Evolutionary conservation across 1,140 invertebrate species (phyloP), one percentile per base, ranked within the genome.

Genomic region (Drosophila pallidifrons): DNA sequence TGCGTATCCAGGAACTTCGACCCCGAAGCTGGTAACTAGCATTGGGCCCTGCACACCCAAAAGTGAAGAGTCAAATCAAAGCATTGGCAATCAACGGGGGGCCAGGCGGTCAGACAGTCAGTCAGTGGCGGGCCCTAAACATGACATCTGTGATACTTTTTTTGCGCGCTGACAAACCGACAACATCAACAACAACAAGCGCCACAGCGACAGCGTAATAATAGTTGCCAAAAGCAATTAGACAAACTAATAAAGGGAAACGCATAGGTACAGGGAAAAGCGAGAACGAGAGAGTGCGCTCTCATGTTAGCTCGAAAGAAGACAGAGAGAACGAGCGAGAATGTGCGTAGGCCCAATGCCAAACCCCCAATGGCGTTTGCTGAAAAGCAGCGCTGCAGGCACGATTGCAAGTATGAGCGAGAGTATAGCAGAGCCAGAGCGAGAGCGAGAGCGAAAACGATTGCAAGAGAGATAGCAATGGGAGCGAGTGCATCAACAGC

Each of bases 181-280:
- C 52, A 72, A 72, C 51, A 60, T 67, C 71, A 81, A 79, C 68
- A 77, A 55, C 70, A 61, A 61, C 59, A 45, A 52, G n/a, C 51
- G 43, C 69, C 63, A 66, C 73, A 15, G 20, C 71, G 41, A 51
- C 80, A 65, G 43, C 75, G 54, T 81, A 88, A 88, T 89, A 88
- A 88, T 89, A 89, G 83, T 88, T 88, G 81, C 83, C 78, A 81
- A 87, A 88, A 88, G 83, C 85, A 88, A 88, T 88, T 88, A 88
- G 77, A 88, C 85, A 88, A 88, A 88, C 85, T 88, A 88, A 89
- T 88, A 88, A 88, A 87, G 82, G 80, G 80, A 78, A 83, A 89
- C 65, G 75, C 67, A 81, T 65, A 80, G 68, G 13, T 16, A 25
- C 28, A 47, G 46, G 57, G 25, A 45, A 52, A 60, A 66, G 63